Conservation (phyloP, 2,888 invertebrate genomes). For the Galerucella pusilla region DNA sequence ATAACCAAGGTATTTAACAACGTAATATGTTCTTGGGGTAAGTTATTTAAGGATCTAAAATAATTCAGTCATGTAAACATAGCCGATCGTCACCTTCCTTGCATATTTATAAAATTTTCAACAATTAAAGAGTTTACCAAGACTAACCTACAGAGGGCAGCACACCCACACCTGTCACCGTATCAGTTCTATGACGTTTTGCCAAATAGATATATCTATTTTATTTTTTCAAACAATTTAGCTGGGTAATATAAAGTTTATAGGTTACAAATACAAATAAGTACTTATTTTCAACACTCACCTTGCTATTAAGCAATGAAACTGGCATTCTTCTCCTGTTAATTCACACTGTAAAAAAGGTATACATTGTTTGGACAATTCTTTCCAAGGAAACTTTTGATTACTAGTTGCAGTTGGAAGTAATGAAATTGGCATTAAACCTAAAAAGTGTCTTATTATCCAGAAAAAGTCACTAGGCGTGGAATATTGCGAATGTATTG, state of each 20-base stretch:
- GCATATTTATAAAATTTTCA: background rate
- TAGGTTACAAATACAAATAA: too few relatives aligned
- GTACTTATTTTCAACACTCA: conserved; percentile 24
- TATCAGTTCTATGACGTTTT: too few relatives aligned
- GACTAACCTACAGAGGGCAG: too few relatives aligned
- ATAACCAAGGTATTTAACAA: conserved; percentile 45
- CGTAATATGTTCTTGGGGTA: conserved; percentile 47
- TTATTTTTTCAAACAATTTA: too few relatives aligned
- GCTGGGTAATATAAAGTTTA: too few relatives aligned
- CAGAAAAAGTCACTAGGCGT: conserved; percentile 50
- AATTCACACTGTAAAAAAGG: conserved; percentile 36
- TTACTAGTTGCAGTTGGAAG: conserved; percentile 46
- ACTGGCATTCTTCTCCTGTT: conserved; percentile 22
- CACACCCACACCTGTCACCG: too few relatives aligned
- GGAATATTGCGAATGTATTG: conserved; percentile 24
- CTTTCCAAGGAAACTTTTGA: conserved; percentile 46
- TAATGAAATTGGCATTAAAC: conserved; percentile 51
- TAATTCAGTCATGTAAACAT: background rate
- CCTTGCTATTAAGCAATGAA: conserved; percentile 47
- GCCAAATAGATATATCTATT: too few relatives aligned
- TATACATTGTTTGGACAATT: conserved; percentile 45
- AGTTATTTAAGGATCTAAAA: conserved; percentile 45
- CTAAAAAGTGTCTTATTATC: conserved; percentile 53
- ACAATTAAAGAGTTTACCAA: too few relatives aligned
- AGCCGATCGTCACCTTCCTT: too few relatives aligned